A percentile compares a stretch with the other conserved stretches of the same genome.
These are phyloP conservation scores for Zoanthus sansibaricus DNA, from an alignment of 92 coral and sea anemone species.

Conservation along the genomic window DNA sequence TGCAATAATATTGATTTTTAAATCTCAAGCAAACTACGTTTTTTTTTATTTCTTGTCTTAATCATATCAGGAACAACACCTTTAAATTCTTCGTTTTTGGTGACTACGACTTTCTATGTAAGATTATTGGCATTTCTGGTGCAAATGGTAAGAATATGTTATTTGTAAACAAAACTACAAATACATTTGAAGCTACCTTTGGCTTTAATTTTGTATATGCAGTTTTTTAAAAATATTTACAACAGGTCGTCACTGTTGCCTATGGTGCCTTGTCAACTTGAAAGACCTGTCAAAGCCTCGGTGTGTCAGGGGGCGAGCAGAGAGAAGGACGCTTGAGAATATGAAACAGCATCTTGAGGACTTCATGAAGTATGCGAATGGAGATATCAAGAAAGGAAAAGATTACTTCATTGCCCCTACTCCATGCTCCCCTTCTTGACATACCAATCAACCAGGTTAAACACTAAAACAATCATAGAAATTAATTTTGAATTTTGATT, in stretches of 20 bases:
- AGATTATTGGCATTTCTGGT: conserved; percentile 31
- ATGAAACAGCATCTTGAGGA: conserved; percentile 31
- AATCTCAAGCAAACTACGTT: neutral
- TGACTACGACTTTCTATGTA: conserved; percentile 21
- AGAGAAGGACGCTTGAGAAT: conserved; percentile 33
- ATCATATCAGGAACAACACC: conserved; percentile 36
- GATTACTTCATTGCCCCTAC: conserved; percentile 18
- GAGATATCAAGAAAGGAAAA: conserved; percentile 32
- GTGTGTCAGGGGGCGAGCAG: conserved; percentile 26
- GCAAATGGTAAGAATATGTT: conserved; percentile 36
- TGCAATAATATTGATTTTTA: conserved; percentile 1
- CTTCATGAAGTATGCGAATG: conserved; percentile 41
- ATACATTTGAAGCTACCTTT: conserved; percentile 20
- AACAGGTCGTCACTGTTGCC: conserved; percentile 44
- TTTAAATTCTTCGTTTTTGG: conserved; percentile 24
- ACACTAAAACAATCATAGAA: neutral
- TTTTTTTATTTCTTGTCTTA: conserved; percentile 7
- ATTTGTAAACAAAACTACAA: conserved; percentile 17
- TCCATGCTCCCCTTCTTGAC: conserved; percentile 36
- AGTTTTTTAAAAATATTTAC: conserved; percentile 13
- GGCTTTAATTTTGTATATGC: conserved; percentile 20
- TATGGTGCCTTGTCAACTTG: conserved; percentile 26
- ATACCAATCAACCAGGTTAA: conserved; percentile 40
- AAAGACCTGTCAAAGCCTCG: conserved; percentile 22
- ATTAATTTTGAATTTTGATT: conserved; percentile 13